Evolutionary conservation across 2,888 invertebrate genomes (phyloP), one percentile per base, ranked within the genome.

Genomic region (Tholera decimalis): DNA sequence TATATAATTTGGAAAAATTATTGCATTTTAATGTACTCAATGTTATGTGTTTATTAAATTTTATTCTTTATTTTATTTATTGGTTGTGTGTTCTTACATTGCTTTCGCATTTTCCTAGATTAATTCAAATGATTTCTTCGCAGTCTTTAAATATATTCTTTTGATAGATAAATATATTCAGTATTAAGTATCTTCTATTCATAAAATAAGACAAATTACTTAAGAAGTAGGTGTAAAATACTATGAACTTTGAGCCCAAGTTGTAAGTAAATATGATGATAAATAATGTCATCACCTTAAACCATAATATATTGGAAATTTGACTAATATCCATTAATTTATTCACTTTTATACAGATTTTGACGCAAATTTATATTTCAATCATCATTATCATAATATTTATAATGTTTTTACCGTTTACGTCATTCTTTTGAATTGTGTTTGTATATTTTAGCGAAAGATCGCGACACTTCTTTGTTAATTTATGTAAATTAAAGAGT

Each of bases 321-420:
- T 77, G 63, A 63, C 43, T 73, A 62, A 64, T 65, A 65, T 63
- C 39, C 28, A 51, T 43, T 68, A 78, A 78, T 71, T 49, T 78
- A 73, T 76, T 74, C 53, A 70, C 67, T 67, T 58, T 49, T 58
- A 71, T 61, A 71, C 18, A 64, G 35, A 57, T 59, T 57, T 73
- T 72, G 51, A 63, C 46, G 47, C 50, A 30, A 69, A 53, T 72
- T 69, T 70, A 58, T 71, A 64, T 74, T 73, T 73, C 28, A 73
- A 76, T 74, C 70, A 76, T 59, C 54, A 65, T 71, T 69, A 75
- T 65, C 60, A 70, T 72, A 74, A 63, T 58, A 72, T 71, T 68
- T 62, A 68, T 69, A 22, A 44, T 50, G 5, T 39, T 58, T 49
- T 59, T 59, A n/a, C 26, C 50, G 47, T 64, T 62, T 55, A 54